Evolutionary conservation across 1,140 invertebrate species (phyloP), one percentile per base, ranked within the genome.

Genomic region (Bombus waltoni): DNA sequence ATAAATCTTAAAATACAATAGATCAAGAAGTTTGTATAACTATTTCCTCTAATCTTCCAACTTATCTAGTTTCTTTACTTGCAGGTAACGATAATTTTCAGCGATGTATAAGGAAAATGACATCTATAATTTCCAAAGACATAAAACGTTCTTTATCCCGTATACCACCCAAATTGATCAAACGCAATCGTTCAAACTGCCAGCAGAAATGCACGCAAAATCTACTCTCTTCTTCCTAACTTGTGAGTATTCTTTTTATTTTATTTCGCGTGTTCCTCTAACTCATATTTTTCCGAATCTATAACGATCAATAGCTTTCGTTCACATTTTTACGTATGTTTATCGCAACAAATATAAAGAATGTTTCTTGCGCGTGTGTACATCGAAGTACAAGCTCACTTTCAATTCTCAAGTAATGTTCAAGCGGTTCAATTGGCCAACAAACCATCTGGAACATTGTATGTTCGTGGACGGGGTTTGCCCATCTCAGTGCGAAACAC

Each of bases 381-480:
- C 5, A 47, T 92, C 15, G 38, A 87, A 86, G 82, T 93, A 2
- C 74, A 4, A 75, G 71, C 82, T 25, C 77, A 15, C 18, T 90
- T 93, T 88, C 75, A 47, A 57, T 92, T 89, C 79, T 91, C 91
- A 6, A 78, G n/a, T 25, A 87, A n/a, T 13, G 66, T 89, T 47
- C 53, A 5, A 74, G 81, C 91, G 18, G 73, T 77, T 62, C 83
- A 62, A 73, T 76, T 93, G 71, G 91, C 92, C 15, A 70, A 70
- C 22, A 13, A 40, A 47, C n/a, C 75, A 40, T 88, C 89, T 2
- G 32, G n/a, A 13, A 28, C 32, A 57, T 76, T 93, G 32, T 89
- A 83, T 40, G 87, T 91, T 42, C 87, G 89, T 42, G 92, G 92
- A 47, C 92, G 92, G 92, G 92, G 92, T 71, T 8, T 32, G 32